Conservation (phyloP, 1,140 invertebrate genomes). For the Meloidogyne hapla region DNA sequence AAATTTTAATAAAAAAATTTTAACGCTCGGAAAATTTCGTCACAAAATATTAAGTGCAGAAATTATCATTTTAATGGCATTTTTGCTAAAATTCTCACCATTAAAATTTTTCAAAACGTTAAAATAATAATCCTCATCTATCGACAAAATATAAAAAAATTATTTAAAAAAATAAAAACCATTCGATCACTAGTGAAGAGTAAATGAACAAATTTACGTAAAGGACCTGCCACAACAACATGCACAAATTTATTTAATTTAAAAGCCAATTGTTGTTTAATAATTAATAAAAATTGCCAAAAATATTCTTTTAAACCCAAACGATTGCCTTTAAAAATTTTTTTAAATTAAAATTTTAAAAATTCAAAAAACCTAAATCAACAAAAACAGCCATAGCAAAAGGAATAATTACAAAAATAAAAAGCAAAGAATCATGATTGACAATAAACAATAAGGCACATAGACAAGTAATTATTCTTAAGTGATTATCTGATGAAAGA, state of each 20-base stretch:
- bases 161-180: constrained; percentile 55
- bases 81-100: no score
- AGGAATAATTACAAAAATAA: constrained; percentile 71
- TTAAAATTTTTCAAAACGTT: no score
- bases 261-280: background rate
- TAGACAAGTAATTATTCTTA: constrained; percentile 72
- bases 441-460: constrained; percentile 74
- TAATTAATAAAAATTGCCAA: background rate
- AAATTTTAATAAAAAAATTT: no score
- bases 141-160: no score
- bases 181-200: constrained; percentile 71
- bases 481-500: constrained; percentile 69
- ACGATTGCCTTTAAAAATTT: constrained; percentile 52
- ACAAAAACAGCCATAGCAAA: constrained; percentile 72
- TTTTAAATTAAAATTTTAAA: constrained; percentile 17
- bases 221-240: constrained; percentile 68
- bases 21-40: no score
- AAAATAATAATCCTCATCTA: no score
- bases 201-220: constrained; percentile 67
- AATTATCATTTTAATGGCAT: no score
- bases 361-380: constrained; percentile 65
- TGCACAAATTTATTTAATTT: constrained; percentile 46
- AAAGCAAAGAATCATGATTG: constrained; percentile 73
- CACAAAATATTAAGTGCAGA: no score
- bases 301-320: constrained; percentile 56